These are phyloP conservation scores for Xyliphius kryptos DNA, from an alignment of 2,113 vertebrate species.

Conservation along the genomic window DNA sequence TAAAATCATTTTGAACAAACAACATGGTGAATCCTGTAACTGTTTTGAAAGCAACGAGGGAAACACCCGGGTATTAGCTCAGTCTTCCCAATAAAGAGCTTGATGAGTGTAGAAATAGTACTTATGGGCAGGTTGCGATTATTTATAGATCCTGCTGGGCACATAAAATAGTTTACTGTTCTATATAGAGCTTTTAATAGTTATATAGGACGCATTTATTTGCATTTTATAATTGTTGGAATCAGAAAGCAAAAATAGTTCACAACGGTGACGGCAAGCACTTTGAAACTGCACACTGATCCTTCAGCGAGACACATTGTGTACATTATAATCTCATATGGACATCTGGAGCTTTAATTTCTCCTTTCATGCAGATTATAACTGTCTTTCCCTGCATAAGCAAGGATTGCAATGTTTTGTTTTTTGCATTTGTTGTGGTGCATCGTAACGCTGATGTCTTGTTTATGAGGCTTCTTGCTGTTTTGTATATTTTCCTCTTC, in stretches of 20 bases:
- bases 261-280: conserved; percentile 4
- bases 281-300: conserved; percentile 8
- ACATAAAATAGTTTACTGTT: no score
- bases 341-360: conserved; percentile 35
- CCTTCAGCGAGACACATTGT: conserved; percentile 17
- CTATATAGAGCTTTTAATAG: no score
- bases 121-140: no score
- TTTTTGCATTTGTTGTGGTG: conserved; percentile 11
- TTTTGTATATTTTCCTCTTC: conserved; percentile 1
- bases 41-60: no score
- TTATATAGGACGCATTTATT: no score
- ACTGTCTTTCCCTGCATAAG: conserved; percentile 16
- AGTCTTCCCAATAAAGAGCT: no score
- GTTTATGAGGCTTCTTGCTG: conserved; percentile 25
- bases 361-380: conserved; percentile 30
- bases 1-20: no score
- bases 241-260: not conserved
- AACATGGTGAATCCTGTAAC: no score
- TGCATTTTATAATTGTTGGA: not conserved
- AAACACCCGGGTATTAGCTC: no score
- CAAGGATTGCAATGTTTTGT: conserved; percentile 11
- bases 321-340: conserved; percentile 25
- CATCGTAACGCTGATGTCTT: conserved; percentile 11
- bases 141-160: no score
- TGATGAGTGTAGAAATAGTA: no score